These are phyloP conservation scores for Craterocephalus amniculus DNA, from an alignment of 2,797 vertebrate species.

Conservation along the genomic window DNA sequence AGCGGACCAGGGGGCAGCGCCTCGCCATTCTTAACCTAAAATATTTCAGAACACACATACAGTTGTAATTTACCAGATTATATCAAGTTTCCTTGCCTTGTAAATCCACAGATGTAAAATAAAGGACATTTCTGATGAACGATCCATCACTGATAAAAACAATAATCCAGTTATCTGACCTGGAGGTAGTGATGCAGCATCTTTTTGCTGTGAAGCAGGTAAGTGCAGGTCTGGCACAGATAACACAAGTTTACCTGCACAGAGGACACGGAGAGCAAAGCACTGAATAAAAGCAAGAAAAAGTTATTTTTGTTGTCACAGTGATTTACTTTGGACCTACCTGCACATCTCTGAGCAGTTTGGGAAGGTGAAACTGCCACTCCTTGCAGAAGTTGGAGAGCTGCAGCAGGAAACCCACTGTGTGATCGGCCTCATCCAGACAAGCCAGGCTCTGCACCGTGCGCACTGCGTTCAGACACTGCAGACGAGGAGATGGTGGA, in stretches of 20 bases:
- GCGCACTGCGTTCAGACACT: constrained; percentile 96
- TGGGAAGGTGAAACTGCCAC: constrained; percentile 97
- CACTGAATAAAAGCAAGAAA: neutral
- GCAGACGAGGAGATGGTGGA: neutral
- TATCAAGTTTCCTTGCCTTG: neutral
- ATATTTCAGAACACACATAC: neutral
- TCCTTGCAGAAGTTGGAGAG: constrained; percentile 96
- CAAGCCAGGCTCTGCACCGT: constrained; percentile 94
- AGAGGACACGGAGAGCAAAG: neutral
- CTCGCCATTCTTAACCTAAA: constrained; percentile 92
- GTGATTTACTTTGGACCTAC: constrained; percentile 59
- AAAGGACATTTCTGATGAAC: too few species aligned
- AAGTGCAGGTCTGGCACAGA: constrained; percentile 97
- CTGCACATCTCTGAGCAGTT: constrained; percentile 93
- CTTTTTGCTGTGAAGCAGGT: constrained; percentile 96
- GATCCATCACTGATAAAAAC: too few species aligned
- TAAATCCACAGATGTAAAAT: neutral
- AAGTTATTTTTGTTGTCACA: neutral
- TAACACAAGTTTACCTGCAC: constrained; percentile 94
- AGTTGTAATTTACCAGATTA: neutral
- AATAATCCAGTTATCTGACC: constrained; percentile 77
- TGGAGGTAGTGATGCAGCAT: constrained; percentile 98
- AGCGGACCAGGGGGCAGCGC: constrained; percentile 84
- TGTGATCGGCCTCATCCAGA: constrained; percentile 97
- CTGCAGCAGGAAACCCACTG: constrained; percentile 96